These are phyloP conservation scores for Limanda limanda DNA, from an alignment of 2,113 vertebrate genomes.

Conservation along the genomic window DNA sequence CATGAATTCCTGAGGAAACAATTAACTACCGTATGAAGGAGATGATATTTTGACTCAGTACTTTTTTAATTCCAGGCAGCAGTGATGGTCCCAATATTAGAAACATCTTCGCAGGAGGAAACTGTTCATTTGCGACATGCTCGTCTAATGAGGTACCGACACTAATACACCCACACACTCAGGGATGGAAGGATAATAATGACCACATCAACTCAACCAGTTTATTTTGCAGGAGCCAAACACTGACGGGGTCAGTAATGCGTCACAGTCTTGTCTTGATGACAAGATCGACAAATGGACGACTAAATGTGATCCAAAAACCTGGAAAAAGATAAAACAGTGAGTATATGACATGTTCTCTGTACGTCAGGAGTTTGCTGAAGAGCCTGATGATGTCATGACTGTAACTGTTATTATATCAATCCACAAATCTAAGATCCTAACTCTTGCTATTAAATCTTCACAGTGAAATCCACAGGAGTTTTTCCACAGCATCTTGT, in stretches of 20 bases:
- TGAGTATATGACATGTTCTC: constrained; percentile 14
- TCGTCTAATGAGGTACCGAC: constrained; percentile 50
- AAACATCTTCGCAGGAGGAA: constrained; percentile 69
- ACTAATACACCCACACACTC: not conserved
- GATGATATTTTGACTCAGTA: not conserved
- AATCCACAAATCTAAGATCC: no score
- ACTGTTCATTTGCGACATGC: constrained; percentile 66
- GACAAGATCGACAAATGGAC: constrained; percentile 59
- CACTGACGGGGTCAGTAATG: not conserved
- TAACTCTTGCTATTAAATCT: not conserved
- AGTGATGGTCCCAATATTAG: not conserved
- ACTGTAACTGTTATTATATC: no score
- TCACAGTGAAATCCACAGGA: constrained; percentile 68
- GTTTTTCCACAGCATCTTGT: constrained; percentile 67
- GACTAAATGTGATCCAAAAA: constrained; percentile 30
- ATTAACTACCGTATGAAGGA: not conserved
- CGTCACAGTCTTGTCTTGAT: constrained; percentile 18
- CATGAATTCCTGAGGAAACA: not conserved
- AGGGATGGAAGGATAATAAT: not conserved
- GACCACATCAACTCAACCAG: not conserved
- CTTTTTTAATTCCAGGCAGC: constrained; percentile 41
- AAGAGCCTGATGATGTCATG: no score
- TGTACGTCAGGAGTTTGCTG: no score
- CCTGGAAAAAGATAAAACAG: constrained; percentile 46
- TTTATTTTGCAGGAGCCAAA: constrained; percentile 36